Conservation (phyloP, 2,797 vertebrate genomes). For the Champsocephalus gunnari region DNA sequence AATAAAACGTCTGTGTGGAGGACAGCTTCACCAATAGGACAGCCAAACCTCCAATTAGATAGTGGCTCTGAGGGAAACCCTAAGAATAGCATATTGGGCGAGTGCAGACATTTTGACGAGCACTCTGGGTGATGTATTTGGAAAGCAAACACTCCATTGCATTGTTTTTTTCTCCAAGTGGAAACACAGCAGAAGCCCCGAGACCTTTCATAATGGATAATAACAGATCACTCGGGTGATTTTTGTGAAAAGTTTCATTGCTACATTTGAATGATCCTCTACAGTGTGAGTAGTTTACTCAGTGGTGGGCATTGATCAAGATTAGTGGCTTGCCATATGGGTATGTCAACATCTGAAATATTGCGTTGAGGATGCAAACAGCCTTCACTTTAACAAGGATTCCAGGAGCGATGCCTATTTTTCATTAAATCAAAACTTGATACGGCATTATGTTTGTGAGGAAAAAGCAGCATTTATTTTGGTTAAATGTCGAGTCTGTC, state of each 20-base stretch:
- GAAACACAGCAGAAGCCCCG: conserved; percentile 39
- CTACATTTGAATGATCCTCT: conserved; percentile 60
- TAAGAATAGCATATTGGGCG: conserved; percentile 69
- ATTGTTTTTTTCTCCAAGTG: conserved; percentile 28
- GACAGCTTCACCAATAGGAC: conserved; percentile 52
- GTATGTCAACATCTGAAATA: conserved; percentile 71
- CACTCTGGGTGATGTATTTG: conserved; percentile 38
- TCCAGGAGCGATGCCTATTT: conserved; percentile 36
- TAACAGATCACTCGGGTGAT: conserved; percentile 57
- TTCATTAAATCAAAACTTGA: conserved; percentile 47
- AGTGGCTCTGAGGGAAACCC: conserved; percentile 70
- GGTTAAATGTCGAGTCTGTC: conserved; percentile 45
- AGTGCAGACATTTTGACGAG: conserved; percentile 61
- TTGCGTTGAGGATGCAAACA: conserved; percentile 51
- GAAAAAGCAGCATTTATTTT: conserved; percentile 49
- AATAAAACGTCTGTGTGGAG: conserved; percentile 36
- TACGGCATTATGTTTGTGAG: conserved; percentile 30
- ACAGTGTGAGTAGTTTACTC: conserved; percentile 51
- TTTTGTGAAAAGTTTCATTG: conserved; percentile 65
- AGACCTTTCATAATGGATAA: conserved; percentile 54
- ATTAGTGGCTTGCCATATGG: conserved; percentile 69
- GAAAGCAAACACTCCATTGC: conserved; percentile 53
- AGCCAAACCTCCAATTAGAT: conserved; percentile 72
- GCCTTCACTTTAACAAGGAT: conserved; percentile 55
- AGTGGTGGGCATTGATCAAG: conserved; percentile 69